phyloP scores from a whole-genome alignment of 2,797 vertebrate species.

The Hippoglossus hippoglossus region DNA sequence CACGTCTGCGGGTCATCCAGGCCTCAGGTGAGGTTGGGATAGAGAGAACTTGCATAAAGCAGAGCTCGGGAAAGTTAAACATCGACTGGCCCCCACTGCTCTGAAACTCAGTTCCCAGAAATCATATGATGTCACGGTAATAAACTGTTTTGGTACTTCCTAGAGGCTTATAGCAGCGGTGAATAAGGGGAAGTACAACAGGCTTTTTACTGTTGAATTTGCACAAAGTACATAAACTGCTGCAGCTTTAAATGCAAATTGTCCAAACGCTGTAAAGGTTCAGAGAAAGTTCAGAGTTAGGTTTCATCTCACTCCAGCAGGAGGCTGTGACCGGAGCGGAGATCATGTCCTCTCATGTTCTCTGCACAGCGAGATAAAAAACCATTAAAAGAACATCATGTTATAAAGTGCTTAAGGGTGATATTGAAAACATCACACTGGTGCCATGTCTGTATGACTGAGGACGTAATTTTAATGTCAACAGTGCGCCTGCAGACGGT shows the following conservation, averaged over 20 bases:
- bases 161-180: too few relatives aligned
- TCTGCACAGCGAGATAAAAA: constrained; percentile 15
- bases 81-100: neutral
- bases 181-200: too few relatives aligned
- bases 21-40: neutral
- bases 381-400: neutral
- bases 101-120: neutral
- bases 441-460: constrained; percentile 13
- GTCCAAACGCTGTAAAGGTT: neutral
- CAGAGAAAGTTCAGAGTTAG: neutral
- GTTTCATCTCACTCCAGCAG: constrained; percentile 6
- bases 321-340: neutral
- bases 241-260: constrained; percentile 1
- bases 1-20: too few relatives aligned
- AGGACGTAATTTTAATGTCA: constrained; percentile 44
- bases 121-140: neutral
- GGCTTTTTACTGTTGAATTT: neutral
- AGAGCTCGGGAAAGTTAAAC: neutral
- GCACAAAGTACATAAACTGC: neutral
- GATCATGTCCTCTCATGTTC: neutral
- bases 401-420: neutral
- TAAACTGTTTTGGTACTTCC: neutral
- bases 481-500: neutral
- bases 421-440: constrained; percentile 21
- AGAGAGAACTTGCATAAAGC: neutral